These are phyloP conservation scores for Aphodius granarius DNA, from an alignment of 2,888 invertebrate species.

Conservation along the genomic window DNA sequence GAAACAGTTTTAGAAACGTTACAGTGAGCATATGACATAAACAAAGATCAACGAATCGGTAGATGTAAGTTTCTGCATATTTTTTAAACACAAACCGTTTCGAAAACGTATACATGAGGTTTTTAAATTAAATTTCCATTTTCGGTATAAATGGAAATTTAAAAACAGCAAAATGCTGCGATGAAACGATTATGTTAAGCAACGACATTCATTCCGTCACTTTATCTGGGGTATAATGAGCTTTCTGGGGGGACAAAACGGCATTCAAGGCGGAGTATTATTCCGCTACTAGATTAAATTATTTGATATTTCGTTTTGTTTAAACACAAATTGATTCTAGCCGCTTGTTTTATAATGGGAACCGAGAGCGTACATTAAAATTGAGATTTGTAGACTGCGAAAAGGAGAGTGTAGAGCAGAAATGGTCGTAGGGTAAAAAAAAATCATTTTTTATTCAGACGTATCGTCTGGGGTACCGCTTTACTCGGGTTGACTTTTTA, in stretches of 20 bases:
- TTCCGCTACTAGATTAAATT: constrained; percentile 7
- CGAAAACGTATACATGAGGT: no score
- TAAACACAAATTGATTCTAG: constrained; percentile 7
- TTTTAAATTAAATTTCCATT: not conserved
- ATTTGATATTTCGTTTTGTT: constrained; percentile 12
- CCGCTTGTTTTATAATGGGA: constrained; percentile 2
- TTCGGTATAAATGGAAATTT: not conserved
- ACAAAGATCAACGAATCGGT: no score
- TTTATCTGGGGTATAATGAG: constrained; percentile 11
- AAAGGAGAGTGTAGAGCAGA: not conserved
- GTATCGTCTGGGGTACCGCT: not conserved
- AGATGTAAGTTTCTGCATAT: no score
- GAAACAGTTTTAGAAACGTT: no score
- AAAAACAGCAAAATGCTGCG: not conserved
- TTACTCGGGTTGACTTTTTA: not conserved
- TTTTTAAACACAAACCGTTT: no score
- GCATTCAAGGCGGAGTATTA: constrained; percentile 1
- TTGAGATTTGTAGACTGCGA: not conserved
- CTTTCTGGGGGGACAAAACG: constrained; percentile 4
- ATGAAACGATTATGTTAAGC: constrained; percentile 3
- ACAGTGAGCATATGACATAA: no score
- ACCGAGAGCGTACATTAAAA: not conserved
- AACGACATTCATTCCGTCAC: not conserved
- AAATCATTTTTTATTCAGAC: not conserved
- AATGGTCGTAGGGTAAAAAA: not conserved